These are phyloP conservation scores for Ophion costatus DNA, from an alignment of 2,888 invertebrate genomes.

Conservation along the genomic window DNA sequence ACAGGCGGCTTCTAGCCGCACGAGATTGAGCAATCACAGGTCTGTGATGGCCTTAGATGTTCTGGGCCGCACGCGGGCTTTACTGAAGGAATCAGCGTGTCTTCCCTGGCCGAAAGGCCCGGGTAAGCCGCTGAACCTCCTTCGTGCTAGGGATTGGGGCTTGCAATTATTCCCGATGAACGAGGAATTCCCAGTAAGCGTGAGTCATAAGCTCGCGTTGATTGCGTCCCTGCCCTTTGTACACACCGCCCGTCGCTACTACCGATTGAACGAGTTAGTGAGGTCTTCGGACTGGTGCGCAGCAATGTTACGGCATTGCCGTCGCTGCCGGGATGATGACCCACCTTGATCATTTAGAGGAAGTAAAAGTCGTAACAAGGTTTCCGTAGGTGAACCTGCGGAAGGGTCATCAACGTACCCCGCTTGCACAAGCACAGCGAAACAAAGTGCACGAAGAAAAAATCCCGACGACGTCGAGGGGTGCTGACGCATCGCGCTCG, in stretches of 20 bases:
- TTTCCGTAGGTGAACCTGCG: slow-evolving; percentile 85
- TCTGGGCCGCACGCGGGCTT: too few relatives aligned
- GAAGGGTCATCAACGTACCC: too few relatives aligned
- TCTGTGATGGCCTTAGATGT: too few relatives aligned
- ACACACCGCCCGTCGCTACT: slow-evolving; percentile 87
- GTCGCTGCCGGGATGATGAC: slow-evolving; percentile 86
- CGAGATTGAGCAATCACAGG: slow-evolving; percentile 78
- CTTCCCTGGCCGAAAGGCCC: too few relatives aligned
- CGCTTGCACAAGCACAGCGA: too few relatives aligned
- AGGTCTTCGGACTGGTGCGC: slow-evolving; percentile 85
- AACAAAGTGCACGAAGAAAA: too few relatives aligned
- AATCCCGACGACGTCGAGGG: too few relatives aligned
- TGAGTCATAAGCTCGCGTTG: slow-evolving; percentile 70
- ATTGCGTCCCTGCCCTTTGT: too few relatives aligned
- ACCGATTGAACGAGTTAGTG: slow-evolving; percentile 88
- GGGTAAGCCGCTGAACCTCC: too few relatives aligned
- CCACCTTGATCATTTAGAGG: slow-evolving; percentile 87
- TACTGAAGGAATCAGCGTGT: too few relatives aligned
- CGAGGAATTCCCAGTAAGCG: slow-evolving; percentile 89
- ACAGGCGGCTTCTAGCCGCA: slow-evolving; percentile 86
- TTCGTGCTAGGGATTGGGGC: slow-evolving; percentile 88
- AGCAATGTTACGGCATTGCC: slow-evolving; percentile 82
- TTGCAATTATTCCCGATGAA: slow-evolving; percentile 87
- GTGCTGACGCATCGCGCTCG: too few relatives aligned
- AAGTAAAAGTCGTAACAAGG: slow-evolving; percentile 88